A percentile compares a stretch with the other conserved stretches of the same genome.
Conservation (phyloP, 2,797 vertebrate genomes). For the Myiothlypis chrysogaster region DNA sequence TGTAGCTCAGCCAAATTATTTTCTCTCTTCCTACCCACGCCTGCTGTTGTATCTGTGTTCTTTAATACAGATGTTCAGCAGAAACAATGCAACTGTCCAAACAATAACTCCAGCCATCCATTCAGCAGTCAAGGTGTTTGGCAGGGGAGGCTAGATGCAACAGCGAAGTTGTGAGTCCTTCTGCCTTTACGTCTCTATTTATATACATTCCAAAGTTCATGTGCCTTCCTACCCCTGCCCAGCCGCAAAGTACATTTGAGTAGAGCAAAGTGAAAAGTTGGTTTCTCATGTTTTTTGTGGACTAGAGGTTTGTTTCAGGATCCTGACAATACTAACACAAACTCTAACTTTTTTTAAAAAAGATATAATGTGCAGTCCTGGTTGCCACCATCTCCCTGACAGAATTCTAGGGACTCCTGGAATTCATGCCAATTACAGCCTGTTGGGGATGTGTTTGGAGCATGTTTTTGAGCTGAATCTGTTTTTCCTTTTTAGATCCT, state of each 20-base stretch:
- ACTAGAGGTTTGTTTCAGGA: not conserved
- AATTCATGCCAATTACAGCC: not conserved
- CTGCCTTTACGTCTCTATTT: not conserved
- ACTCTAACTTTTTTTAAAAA: not conserved
- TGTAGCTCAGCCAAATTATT: slow-evolving; percentile 16
- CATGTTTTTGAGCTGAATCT: not conserved
- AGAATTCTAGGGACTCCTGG: not conserved
- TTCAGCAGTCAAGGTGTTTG: not conserved
- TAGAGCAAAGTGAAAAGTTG: not conserved
- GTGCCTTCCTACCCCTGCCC: not conserved
- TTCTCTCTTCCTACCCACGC: slow-evolving; percentile 7
- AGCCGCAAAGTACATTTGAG: not conserved
- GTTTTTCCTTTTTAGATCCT: not conserved
- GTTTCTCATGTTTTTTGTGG: not conserved
- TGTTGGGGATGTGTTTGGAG: not conserved
- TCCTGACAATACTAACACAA: not conserved
- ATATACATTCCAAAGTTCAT: not conserved
- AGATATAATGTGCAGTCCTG: not conserved
- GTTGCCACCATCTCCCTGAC: not conserved
- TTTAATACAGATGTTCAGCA: slow-evolving; percentile 41
- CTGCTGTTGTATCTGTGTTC: not conserved
- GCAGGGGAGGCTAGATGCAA: not conserved
- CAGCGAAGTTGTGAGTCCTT: fast-evolving
- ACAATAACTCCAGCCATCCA: not conserved
- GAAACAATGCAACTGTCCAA: slow-evolving; percentile 38